Percentiles rank a stretch among this genome's conserved stretches.
These are phyloP conservation scores for Thalassoma bifasciatum DNA, from an alignment of 2,113 vertebrate genomes.

Conservation along the genomic window DNA sequence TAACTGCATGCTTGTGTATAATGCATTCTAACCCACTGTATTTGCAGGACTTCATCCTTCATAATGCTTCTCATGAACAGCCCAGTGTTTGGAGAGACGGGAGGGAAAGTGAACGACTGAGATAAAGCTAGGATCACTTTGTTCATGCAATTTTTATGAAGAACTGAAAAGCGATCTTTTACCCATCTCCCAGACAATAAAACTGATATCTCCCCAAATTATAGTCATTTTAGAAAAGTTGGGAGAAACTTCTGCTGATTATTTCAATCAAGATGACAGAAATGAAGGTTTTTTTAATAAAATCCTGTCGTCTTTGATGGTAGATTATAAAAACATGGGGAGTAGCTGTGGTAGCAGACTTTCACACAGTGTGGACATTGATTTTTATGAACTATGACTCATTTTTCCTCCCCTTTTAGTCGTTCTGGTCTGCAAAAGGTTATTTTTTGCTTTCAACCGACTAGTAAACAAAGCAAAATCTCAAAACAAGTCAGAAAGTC, in stretches of 20 bases:
- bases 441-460: not conserved
- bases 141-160: constrained; percentile 66
- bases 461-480: not conserved
- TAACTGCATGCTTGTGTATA: constrained; percentile 42
- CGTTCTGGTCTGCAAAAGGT: not conserved
- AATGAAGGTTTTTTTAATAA: constrained; percentile 1
- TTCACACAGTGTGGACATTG: not conserved
- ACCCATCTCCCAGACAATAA: constrained; percentile 15
- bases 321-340: not conserved
- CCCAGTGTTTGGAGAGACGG: constrained; percentile 33
- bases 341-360: constrained; percentile 14
- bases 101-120: constrained; percentile 63
- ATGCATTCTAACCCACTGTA: constrained; percentile 55
- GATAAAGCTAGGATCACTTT: constrained; percentile 66
- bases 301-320: not conserved
- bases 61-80: not conserved
- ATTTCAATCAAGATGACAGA: not conserved
- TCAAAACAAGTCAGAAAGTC: not conserved
- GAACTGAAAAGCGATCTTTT: constrained; percentile 58
- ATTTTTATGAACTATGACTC: constrained; percentile 14
- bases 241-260: not conserved
- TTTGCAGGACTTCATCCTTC: constrained; percentile 33
- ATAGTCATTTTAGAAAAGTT: not conserved
- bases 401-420: not conserved
- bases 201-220: constrained; percentile 22